phyloP scores from a whole-genome alignment of 2,888 invertebrate genomes.

The Sisyra terminalis region DNA sequence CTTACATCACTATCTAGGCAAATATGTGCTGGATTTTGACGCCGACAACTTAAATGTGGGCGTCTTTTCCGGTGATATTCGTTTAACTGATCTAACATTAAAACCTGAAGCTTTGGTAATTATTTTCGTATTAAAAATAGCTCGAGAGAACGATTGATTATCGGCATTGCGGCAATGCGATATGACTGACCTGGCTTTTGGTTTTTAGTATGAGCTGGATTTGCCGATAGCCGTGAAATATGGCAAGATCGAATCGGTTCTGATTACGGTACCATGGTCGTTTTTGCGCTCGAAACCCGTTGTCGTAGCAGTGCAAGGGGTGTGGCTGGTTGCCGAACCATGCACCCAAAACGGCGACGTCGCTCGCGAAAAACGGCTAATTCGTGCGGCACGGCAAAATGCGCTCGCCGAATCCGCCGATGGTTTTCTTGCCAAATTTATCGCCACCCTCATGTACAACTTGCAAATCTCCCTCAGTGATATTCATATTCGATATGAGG shows the following conservation, averaged over 20 bases:
- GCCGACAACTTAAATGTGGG: slow-evolving; percentile 71
- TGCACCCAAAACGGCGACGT: slow-evolving; percentile 49
- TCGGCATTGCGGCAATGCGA: no score
- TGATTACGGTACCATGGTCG: slow-evolving; percentile 63
- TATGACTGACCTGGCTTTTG: not conserved
- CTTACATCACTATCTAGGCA: slow-evolving; percentile 63
- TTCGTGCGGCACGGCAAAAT: slow-evolving; percentile 55
- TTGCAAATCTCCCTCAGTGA: slow-evolving; percentile 62
- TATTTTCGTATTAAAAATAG: not conserved
- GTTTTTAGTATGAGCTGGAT: slow-evolving; percentile 59
- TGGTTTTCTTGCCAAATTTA: slow-evolving; percentile 50
- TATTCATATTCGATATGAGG: slow-evolving; percentile 69
- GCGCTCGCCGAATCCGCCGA: slow-evolving; percentile 45
- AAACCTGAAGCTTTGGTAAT: slow-evolving; percentile 65
- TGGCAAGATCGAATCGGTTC: slow-evolving; percentile 60
- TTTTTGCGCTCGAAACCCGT: slow-evolving; percentile 59
- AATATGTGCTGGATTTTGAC: slow-evolving; percentile 68
- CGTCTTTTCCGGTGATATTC: slow-evolving; percentile 66
- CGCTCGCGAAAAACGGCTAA: slow-evolving; percentile 52
- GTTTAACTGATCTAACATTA: slow-evolving; percentile 57
- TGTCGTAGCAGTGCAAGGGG: slow-evolving; percentile 55
- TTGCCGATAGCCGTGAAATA: slow-evolving; percentile 68
- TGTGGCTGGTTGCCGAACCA: slow-evolving; percentile 61
- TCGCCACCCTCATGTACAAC: slow-evolving; percentile 62
- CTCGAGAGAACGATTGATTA: no score